Evolutionary conservation across 2,888 invertebrate genomes (phyloP), one percentile per base, ranked within the genome.

Genomic region (Chloromyia formosa): DNA sequence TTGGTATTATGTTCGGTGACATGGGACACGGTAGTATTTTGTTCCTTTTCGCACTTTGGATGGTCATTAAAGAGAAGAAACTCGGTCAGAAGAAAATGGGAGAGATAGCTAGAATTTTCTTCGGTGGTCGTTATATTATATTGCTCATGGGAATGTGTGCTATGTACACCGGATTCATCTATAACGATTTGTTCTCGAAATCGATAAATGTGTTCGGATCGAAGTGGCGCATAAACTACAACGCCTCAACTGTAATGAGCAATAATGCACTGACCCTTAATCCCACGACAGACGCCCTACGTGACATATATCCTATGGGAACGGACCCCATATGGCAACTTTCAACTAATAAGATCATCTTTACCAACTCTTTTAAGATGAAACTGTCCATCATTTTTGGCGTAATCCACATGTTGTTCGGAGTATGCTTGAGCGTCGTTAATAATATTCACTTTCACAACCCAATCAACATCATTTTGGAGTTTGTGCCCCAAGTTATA

Each of bases 141-240:
- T 88, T 98, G 7, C 88, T 99, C 60, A 99, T 99, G 98, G 98
- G 98, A 0, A 76, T 94, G 12, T 99, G 99, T 87, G 97, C 98
- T 0, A 92, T 98, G 86, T 99, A 99, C 87, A 98, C 98, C 1
- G 98, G 99, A 0, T 83, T 98, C n/a, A 93, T 99, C 77, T 99
- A 99, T 88, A 99, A 99, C 86, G 99, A 99, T 84, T 87, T 95
- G 53, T 99, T 98, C 88, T 96, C 97, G 42, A 98, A 97, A 84
- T 94, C 97, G 0, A 84, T 98, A 79, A 98, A 98, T 83, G 88
- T 98, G 56, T 98, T 98, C 86, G 95, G 96, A 0, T 94, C 96
- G 0, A 88, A 92, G 71, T 98, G 97, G 97, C 81, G 82, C 7
- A 87, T 87, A 64, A 87, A 86, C 78, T 90, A 89, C 80, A 88